These are phyloP conservation scores for Teleiodes luculella DNA, from an alignment of 2,888 invertebrate genomes.

Conservation along the genomic window DNA sequence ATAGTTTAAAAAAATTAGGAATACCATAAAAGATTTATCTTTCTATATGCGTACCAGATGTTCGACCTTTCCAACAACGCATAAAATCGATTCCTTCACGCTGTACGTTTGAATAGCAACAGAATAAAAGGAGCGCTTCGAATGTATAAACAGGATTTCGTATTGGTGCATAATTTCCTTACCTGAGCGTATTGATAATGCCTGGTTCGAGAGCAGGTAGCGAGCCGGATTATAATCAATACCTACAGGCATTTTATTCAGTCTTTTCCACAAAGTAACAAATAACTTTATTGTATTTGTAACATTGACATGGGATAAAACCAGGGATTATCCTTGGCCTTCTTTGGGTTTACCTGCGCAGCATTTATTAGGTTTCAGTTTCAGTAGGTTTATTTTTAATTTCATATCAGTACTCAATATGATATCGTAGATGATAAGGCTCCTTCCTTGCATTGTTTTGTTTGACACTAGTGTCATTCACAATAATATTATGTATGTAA, in stretches of 20 bases:
- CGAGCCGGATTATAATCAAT: conserved; percentile 58
- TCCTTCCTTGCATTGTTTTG: too few species aligned
- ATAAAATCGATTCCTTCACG: conserved; percentile 33
- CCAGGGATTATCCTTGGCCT: conserved; percentile 8
- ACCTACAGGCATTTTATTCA: conserved; percentile 25
- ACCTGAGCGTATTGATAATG: conserved; percentile 62
- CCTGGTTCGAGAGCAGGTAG: conserved; percentile 61
- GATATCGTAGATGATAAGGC: too few species aligned
- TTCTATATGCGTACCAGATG: conserved; percentile 32
- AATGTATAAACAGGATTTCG: conserved; percentile 37
- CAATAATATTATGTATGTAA: too few species aligned
- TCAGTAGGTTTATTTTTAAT: too few species aligned
- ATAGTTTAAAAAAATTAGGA: neutral
- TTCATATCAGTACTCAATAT: too few species aligned
- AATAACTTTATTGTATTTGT: conserved; percentile 19
- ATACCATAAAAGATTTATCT: conserved; percentile 1
- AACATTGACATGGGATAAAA: conserved; percentile 5
- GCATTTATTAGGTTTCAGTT: too few species aligned
- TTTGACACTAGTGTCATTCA: too few species aligned
- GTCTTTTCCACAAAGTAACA: conserved; percentile 6
- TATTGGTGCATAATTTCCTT: conserved; percentile 48
- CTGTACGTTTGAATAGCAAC: conserved; percentile 34
- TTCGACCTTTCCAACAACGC: conserved; percentile 34
- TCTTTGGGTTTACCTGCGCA: neutral
- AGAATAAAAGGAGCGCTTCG: conserved; percentile 39